Evolutionary conservation across 1,140 invertebrate species (phyloP).

Genomic region (Marisa cornuarietis): DNA sequence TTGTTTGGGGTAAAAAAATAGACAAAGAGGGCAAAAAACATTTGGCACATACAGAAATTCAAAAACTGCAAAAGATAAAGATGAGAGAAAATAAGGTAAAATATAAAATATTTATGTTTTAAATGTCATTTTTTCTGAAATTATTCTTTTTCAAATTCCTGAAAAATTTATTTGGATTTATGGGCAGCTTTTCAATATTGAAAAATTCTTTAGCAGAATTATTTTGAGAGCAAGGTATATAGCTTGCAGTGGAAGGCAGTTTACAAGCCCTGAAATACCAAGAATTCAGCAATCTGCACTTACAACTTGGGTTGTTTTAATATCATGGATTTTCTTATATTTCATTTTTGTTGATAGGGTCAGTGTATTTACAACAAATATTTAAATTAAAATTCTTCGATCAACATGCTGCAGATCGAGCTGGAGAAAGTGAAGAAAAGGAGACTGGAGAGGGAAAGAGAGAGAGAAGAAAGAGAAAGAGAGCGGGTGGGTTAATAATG

Average conservation of each 20-base stretch:
- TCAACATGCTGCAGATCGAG: slow-evolving; percentile 61
- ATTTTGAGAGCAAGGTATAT: background rate
- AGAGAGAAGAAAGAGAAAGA: slow-evolving; percentile 88
- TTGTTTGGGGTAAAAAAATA: slow-evolving; percentile 97
- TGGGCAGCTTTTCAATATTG: no score
- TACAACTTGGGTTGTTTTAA: background rate
- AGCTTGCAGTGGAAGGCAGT: background rate
- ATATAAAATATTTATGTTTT: slow-evolving; percentile 9
- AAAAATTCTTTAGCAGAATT: no score
- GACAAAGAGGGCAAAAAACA: slow-evolving; percentile 90
- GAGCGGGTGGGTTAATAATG: slow-evolving; percentile 74
- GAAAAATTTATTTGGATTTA: no score
- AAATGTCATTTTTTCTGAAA: no score
- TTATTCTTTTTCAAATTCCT: no score
- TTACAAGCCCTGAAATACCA: background rate
- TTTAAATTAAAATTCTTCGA: background rate
- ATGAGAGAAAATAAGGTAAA: slow-evolving; percentile 85
- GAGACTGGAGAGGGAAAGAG: slow-evolving; percentile 86
- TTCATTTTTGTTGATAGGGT: background rate
- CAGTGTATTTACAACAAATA: background rate
- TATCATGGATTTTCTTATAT: background rate
- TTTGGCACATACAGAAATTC: slow-evolving; percentile 84
- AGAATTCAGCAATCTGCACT: background rate
- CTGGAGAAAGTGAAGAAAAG: slow-evolving; percentile 85
- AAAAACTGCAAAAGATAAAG: slow-evolving; percentile 84